phyloP scores from a whole-genome alignment of 1,140 invertebrate genomes.

The Cardiocondyla obscurior region DNA sequence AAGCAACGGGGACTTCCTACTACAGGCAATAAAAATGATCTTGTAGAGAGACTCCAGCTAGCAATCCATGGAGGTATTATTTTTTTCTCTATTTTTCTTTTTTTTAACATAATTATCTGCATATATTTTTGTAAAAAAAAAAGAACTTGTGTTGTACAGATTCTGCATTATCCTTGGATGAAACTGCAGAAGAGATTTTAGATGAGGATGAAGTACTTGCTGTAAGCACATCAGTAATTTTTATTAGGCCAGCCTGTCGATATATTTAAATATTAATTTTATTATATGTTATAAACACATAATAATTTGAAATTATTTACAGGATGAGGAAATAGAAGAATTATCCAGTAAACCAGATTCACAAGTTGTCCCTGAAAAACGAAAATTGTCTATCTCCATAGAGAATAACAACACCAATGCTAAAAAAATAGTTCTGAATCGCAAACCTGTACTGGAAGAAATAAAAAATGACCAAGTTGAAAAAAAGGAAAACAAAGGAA shows the following conservation, averaged over 20 bases:
- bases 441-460: conserved; percentile 85
- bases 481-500: conserved; percentile 65
- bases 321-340: conserved; percentile 83
- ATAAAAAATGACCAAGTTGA: conserved; percentile 73
- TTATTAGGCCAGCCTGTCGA: neutral
- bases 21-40: conserved; percentile 91
- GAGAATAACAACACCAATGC: conserved; percentile 75
- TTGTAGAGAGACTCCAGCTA: conserved; percentile 89
- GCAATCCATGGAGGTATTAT: conserved; percentile 85
- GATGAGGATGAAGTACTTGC: conserved; percentile 84
- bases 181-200: conserved; percentile 82
- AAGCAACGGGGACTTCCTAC: conserved; percentile 90
- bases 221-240: conserved; percentile 71
- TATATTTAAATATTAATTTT: neutral
- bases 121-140: conserved; percentile 49
- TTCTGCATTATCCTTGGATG: conserved; percentile 80
- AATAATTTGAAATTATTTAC: conserved; percentile 10
- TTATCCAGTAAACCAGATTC: conserved; percentile 79
- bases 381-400: conserved; percentile 76
- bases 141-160: conserved; percentile 73
- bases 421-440: conserved; percentile 88
- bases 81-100: conserved; percentile 41
- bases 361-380: conserved; percentile 75
- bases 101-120: neutral
- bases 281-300: neutral